A percentile compares a stretch with the other conserved stretches of the same genome.
Conservation (phyloP, 2,888 invertebrate species). For the Odontocerum albicorne region DNA sequence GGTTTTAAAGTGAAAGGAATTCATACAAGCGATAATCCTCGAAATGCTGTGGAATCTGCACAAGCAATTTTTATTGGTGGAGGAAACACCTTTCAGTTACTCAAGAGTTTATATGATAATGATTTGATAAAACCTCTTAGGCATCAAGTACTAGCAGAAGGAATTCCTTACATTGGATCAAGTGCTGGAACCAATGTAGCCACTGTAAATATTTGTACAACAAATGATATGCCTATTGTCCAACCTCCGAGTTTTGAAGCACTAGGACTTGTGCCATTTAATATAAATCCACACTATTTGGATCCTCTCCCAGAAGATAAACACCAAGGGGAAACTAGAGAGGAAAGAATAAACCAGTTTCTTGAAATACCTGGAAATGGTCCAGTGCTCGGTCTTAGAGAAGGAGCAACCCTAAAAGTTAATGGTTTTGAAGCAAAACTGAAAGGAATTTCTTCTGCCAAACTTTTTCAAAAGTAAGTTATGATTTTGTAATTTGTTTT, state of each 20-base stretch:
- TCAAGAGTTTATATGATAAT: conserved; percentile 70
- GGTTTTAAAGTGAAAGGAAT: conserved; percentile 68
- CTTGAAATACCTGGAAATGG: conserved; percentile 59
- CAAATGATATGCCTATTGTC: conserved; percentile 88
- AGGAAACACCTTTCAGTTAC: conserved; percentile 77
- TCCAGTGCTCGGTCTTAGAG: conserved; percentile 70
- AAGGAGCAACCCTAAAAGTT: conserved; percentile 68
- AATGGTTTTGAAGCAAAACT: conserved; percentile 60
- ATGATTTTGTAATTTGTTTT: too few species aligned
- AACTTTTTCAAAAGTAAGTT: conserved; percentile 66
- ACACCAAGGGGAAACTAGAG: conserved; percentile 80
- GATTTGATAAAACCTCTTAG: conserved; percentile 65
- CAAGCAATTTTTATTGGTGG: conserved; percentile 79
- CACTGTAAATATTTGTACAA: conserved; percentile 76
- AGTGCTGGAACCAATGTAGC: conserved; percentile 86
- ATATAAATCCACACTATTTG: conserved; percentile 84
- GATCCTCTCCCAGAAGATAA: conserved; percentile 62
- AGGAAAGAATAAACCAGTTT: conserved; percentile 71
- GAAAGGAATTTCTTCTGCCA: conserved; percentile 64
- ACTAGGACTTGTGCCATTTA: conserved; percentile 74
- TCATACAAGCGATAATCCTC: conserved; percentile 61
- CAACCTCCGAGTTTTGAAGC: conserved; percentile 74
- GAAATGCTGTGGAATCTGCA: conserved; percentile 59
- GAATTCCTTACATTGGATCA: conserved; percentile 73
- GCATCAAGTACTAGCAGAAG: conserved; percentile 62